phyloP scores from a whole-genome alignment of 2,113 vertebrate genomes.

The Sylvilagus bachmani region DNA sequence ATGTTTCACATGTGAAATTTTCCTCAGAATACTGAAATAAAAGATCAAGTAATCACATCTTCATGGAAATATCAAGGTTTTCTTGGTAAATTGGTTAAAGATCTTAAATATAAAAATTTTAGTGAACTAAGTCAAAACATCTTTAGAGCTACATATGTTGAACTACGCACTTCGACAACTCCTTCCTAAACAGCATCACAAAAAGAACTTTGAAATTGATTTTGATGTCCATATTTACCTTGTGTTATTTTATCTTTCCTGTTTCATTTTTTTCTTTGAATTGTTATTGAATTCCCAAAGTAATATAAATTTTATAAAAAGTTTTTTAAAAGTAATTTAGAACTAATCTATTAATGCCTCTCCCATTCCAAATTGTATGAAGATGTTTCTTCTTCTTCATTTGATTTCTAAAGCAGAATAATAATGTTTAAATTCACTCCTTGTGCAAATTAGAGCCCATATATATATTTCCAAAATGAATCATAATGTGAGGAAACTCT shows the following conservation, averaged over 20 bases:
- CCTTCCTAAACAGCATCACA: neutral
- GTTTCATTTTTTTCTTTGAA: neutral
- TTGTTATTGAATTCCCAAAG: neutral
- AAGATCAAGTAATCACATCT: neutral
- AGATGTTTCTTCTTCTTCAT: conserved; percentile 21
- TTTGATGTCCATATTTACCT: neutral
- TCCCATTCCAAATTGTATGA: neutral
- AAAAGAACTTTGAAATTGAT: neutral
- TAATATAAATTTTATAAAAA: neutral
- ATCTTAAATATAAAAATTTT: neutral
- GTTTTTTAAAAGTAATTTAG: neutral
- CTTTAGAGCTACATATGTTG: neutral
- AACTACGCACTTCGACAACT: neutral
- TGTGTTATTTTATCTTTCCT: neutral
- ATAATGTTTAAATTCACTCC: conserved; percentile 58
- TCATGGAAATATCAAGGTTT: neutral
- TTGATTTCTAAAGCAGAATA: conserved; percentile 52
- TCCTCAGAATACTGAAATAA: neutral
- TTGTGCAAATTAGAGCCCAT: conserved; percentile 46
- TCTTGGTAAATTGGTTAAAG: neutral
- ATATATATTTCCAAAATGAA: conserved; percentile 75
- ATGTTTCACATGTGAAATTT: neutral
- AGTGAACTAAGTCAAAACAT: neutral
- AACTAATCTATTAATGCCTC: neutral
- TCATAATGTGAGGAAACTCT: conserved; percentile 63